Conservation (phyloP, 2,797 vertebrate species). For the Phrynocephalus vlangalii region DNA sequence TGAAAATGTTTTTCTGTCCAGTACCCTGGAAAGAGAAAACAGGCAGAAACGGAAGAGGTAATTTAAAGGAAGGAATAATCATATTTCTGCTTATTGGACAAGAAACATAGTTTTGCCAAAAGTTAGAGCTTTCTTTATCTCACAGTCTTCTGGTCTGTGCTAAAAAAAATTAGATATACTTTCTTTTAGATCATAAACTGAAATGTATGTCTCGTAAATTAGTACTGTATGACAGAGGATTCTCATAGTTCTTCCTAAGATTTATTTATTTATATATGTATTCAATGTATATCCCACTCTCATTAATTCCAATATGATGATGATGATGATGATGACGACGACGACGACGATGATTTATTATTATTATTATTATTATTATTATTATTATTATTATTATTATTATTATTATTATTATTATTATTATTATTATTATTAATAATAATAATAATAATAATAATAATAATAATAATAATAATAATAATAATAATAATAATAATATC, state of each 20-base stretch:
- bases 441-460: no score
- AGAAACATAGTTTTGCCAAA: slow-evolving; percentile 11
- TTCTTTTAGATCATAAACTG: slow-evolving; percentile 18
- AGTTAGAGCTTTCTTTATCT: neutral
- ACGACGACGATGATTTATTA: no score
- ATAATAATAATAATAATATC: no score
- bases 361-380: no score
- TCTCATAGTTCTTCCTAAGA: neutral
- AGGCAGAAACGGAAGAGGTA: slow-evolving; percentile 31
- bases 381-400: no score
- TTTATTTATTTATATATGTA: neutral
- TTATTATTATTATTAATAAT: no score
- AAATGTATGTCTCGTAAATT: slow-evolving; percentile 10
- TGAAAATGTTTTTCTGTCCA: slow-evolving; percentile 51
- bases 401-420: no score
- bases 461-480: no score
- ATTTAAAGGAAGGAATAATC: slow-evolving; percentile 47
- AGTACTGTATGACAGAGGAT: neutral
- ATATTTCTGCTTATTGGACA: slow-evolving; percentile 47
- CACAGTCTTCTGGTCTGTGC: no score
- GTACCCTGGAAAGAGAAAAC: slow-evolving; percentile 42
- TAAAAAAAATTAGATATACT: neutral
- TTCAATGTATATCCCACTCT: no score
- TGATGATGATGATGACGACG: no score
- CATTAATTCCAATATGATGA: no score